phyloP scores from a whole-genome alignment of 2,113 vertebrate species.

The Atlantisia rogersi region DNA sequence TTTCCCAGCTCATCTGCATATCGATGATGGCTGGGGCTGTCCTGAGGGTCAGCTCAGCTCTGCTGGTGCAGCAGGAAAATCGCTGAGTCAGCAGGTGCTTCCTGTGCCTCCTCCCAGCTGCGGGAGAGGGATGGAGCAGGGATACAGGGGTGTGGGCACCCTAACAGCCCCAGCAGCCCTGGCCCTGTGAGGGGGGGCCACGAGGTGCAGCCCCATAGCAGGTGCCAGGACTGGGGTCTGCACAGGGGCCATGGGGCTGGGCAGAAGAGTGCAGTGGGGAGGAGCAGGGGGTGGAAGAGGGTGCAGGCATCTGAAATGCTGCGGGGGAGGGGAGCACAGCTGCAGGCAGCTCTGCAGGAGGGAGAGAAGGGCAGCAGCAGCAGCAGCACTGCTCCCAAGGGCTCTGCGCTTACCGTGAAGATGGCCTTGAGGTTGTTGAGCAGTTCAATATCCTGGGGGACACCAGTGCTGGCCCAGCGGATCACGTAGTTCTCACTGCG shows the following conservation, averaged over 20 bases:
- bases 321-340: accelerated
- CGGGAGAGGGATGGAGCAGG: accelerated
- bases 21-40: not conserved
- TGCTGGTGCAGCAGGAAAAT: not conserved
- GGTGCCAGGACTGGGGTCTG: not conserved
- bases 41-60: constrained; percentile 4
- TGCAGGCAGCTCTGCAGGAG: not conserved
- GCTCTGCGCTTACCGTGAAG: constrained; percentile 49
- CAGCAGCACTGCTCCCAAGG: accelerated
- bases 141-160: no score
- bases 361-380: not conserved
- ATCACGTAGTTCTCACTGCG: constrained; percentile 64
- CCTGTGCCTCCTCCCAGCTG: not conserved
- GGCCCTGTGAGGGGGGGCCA: not conserved
- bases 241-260: accelerated
- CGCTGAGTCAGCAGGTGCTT: not conserved
- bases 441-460: constrained; percentile 66
- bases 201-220: no score
- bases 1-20: not conserved
- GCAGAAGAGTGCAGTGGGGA: no score
- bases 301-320: not conserved
- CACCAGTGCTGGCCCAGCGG: constrained; percentile 62
- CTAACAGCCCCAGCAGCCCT: not conserved
- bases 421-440: constrained; percentile 63
- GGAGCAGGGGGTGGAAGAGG: accelerated